Evolutionary conservation across 2,113 vertebrate genomes (phyloP), one percentile per base, ranked within the genome.

Genomic region (Pachypanchax playfairii): DNA sequence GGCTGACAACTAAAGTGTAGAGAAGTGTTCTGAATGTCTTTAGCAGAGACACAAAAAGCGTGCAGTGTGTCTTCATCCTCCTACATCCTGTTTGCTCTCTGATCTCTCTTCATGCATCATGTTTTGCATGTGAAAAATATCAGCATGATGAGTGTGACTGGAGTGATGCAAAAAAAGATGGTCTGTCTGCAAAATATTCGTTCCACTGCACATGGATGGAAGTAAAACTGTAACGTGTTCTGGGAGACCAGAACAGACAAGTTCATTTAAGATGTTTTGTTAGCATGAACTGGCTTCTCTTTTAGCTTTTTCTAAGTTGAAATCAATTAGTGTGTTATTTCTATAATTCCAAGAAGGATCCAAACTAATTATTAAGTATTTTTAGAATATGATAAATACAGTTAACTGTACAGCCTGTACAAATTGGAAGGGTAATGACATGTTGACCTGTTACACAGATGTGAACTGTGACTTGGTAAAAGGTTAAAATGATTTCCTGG

Each of bases 61-160:
- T 56, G 42, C 50, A 24, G 55, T 2, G 12, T 6, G 21, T 21
- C 35, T 24, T 26, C 50, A 33, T 65, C 54, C 26, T 38, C 4
- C 64, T 26, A 8, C 47, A 54, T 18, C 52, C 47, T 35, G 14
- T 39, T n/a, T 25, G 39, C 26, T 33, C 20, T 29, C 28, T 5
- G 17, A 20, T 62, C 64, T 44, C 35, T 22, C 35, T 28, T 29
- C 49, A 36, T 15, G 28, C 18, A 35, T 38, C 41, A 54, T 50
- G 38, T 52, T 41, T 47, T 47, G 24, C 51, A 36, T n/a, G 33
- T 18, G 24, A 28, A 42, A 42, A 36, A 18, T n/a, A 8, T 9
- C n/a, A 3, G 7, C 20, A 10, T 24, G 48, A 53, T 24, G 48
- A 53, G 33, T 25, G 38, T n/a, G 15, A 42, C 43, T 25, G 41